A percentile compares a stretch with the other conserved stretches of the same genome.
Evolutionary conservation across 2,113 vertebrate species (phyloP).

Genomic region (Sialia sialis): DNA sequence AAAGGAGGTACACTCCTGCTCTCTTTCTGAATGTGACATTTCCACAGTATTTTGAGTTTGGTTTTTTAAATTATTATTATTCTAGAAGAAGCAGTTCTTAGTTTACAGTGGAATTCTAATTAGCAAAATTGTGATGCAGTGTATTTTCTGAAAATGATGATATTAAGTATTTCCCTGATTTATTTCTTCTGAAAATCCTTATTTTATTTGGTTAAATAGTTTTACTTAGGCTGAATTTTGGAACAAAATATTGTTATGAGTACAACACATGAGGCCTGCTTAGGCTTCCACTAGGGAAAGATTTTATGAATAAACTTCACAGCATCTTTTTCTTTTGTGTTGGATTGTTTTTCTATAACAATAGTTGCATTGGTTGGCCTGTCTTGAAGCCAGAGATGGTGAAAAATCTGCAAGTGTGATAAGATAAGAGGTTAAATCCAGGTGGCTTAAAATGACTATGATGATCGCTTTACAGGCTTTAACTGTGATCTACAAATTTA

Average conservation of each 20-base stretch:
- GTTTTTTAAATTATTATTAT: background rate
- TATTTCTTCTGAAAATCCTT: background rate
- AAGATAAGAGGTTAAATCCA: background rate
- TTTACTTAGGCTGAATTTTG: background rate
- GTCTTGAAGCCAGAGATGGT: background rate
- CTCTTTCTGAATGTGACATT: background rate
- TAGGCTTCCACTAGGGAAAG: background rate
- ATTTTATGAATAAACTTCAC: background rate
- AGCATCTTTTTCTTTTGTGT: background rate
- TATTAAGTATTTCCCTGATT: background rate
- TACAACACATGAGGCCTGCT: background rate
- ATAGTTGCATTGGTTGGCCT: rapidly evolving
- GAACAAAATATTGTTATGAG: background rate
- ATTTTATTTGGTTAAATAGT: background rate
- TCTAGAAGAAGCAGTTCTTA: background rate
- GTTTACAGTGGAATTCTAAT: background rate
- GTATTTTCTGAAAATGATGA: background rate
- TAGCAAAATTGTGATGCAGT: background rate
- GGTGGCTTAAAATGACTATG: background rate
- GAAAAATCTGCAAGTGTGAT: background rate
- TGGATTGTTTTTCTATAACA: background rate
- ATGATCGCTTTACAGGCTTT: background rate
- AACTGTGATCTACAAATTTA: background rate
- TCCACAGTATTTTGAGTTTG: background rate
- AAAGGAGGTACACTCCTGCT: background rate